Conservation (phyloP, 2,888 invertebrate genomes). For the Koerneria pararmatus region DNA sequence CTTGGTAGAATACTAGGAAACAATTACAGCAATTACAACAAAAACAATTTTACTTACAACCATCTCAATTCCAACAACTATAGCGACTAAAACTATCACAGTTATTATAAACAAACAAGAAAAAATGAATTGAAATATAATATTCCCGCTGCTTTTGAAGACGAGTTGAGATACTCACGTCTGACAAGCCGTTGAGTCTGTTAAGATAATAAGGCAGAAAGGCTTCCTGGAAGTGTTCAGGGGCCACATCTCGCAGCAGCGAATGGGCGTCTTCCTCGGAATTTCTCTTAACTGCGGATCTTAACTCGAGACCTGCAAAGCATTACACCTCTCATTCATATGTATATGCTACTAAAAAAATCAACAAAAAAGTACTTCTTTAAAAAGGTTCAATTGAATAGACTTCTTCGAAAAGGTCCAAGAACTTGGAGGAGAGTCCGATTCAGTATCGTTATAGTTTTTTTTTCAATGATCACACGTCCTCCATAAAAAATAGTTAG, state of each 20-base stretch:
- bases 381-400: background rate
- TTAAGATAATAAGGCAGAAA: too few species aligned
- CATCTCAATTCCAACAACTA: too few species aligned
- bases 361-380: background rate
- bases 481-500: background rate
- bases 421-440: background rate
- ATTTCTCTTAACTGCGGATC: constrained; percentile 5
- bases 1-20: too few species aligned
- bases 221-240: too few species aligned
- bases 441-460: background rate
- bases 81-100: too few species aligned
- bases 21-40: too few species aligned
- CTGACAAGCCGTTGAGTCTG: too few species aligned
- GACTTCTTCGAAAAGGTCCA: background rate
- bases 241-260: constrained; percentile 5
- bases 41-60: too few species aligned
- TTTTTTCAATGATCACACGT: background rate
- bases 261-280: background rate
- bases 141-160: too few species aligned
- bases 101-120: too few species aligned
- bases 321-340: background rate
- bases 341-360: background rate
- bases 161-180: too few species aligned
- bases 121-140: too few species aligned
- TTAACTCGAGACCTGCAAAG: constrained; percentile 18